Conservation (phyloP, 2,113 vertebrate species). For the Crotalus tigris region DNA sequence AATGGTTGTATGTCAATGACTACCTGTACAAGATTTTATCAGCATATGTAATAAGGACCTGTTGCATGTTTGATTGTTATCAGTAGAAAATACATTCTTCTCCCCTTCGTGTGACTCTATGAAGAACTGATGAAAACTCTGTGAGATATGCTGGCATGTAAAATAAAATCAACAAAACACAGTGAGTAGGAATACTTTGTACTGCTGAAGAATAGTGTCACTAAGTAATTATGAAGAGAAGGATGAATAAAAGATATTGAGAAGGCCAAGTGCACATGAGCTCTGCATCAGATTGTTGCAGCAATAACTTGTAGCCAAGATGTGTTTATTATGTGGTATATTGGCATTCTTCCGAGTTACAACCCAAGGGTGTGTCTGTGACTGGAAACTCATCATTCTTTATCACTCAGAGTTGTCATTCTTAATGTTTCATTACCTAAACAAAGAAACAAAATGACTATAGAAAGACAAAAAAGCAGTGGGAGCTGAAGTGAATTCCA, state of each 20-base stretch:
- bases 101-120: neutral
- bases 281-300: neutral
- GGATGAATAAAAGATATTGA: neutral
- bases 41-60: neutral
- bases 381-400: neutral
- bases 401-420: neutral
- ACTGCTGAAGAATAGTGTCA: neutral
- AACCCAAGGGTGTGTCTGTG: neutral
- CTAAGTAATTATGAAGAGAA: neutral
- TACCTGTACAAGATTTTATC: neutral
- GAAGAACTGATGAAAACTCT: neutral
- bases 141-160: neutral
- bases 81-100: neutral
- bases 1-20: neutral
- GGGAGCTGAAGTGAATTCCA: neutral
- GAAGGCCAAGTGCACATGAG: neutral
- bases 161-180: neutral
- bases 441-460: neutral
- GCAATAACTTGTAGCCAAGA: neutral
- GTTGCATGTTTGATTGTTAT: neutral
- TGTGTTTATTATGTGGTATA: neutral
- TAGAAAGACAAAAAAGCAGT: neutral
- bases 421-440: neutral
- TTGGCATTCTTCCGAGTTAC: neutral
- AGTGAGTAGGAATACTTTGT: neutral